These are phyloP conservation scores for Leptothorax acervorum DNA, from an alignment of 2,888 invertebrate species.

Conservation along the genomic window DNA sequence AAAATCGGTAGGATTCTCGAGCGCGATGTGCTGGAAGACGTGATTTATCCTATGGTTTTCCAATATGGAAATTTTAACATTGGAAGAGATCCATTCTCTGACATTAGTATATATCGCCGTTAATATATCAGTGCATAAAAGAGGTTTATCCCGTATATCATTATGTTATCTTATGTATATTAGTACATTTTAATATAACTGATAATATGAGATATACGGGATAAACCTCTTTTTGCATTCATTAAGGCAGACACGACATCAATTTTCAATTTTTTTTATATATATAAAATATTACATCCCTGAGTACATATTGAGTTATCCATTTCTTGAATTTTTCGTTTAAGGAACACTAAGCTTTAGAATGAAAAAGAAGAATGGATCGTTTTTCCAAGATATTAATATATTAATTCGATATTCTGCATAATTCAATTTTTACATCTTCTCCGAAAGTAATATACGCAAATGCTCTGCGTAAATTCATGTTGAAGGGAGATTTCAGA, in stretches of 20 bases:
- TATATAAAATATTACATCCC: background rate
- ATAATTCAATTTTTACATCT: background rate
- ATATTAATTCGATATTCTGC: background rate
- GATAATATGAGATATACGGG: background rate
- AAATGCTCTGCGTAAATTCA: background rate
- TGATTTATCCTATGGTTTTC: slow-evolving; percentile 2
- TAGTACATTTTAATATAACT: slow-evolving; percentile 2
- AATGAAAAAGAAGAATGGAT: background rate
- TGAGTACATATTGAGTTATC: background rate
- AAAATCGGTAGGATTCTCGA: background rate
- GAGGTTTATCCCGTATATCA: too few species aligned
- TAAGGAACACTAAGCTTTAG: background rate
- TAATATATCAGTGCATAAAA: too few species aligned
- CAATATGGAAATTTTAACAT: background rate
- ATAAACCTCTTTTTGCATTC: background rate
- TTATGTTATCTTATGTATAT: background rate
- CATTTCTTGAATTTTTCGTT: background rate
- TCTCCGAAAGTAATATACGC: background rate
- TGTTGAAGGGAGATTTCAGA: background rate
- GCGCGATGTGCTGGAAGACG: slow-evolving; percentile 3
- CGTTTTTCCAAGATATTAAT: background rate
- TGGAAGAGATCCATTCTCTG: background rate
- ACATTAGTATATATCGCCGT: background rate
- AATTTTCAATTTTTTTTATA: background rate
- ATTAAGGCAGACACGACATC: background rate